phyloP scores from a whole-genome alignment of 1,140 invertebrate genomes.

The Bathynomus jamesi region DNA sequence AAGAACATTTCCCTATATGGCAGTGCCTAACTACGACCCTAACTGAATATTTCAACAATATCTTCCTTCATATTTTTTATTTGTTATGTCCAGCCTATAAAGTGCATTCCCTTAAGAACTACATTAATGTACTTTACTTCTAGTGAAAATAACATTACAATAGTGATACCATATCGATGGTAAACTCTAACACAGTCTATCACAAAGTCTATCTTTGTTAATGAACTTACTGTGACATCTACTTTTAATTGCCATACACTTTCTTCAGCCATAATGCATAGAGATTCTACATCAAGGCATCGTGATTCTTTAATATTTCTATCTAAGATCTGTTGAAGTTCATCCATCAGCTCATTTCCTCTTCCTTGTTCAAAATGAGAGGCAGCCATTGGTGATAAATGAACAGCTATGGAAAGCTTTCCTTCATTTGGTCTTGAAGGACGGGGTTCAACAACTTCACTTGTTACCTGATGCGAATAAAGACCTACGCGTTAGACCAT shows the following conservation, averaged over 20 bases:
- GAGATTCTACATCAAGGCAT: constrained; percentile 10
- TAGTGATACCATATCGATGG: too few species aligned
- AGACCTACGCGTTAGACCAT: too few species aligned
- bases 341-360: neutral
- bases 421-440: constrained; percentile 16
- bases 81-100: too few species aligned
- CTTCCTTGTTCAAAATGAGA: constrained; percentile 8
- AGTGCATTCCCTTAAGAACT: too few species aligned
- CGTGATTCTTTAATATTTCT: constrained; percentile 18
- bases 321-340: constrained; percentile 17
- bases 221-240: constrained; percentile 12
- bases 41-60: too few species aligned
- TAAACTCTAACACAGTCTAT: too few species aligned
- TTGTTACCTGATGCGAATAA: constrained; percentile 11
- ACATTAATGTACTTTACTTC: too few species aligned
- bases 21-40: too few species aligned
- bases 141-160: too few species aligned
- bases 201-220: too few species aligned
- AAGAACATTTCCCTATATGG: too few species aligned
- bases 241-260: constrained; percentile 17
- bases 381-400: constrained; percentile 14
- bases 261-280: constrained; percentile 18
- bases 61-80: too few species aligned
- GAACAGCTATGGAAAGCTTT: constrained; percentile 9
- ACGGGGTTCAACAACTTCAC: constrained; percentile 16